Percentiles rank a stretch among this genome's conserved stretches.
Conservation (phyloP, 1,140 invertebrate genomes). For the Gryllus bimaculatus region DNA sequence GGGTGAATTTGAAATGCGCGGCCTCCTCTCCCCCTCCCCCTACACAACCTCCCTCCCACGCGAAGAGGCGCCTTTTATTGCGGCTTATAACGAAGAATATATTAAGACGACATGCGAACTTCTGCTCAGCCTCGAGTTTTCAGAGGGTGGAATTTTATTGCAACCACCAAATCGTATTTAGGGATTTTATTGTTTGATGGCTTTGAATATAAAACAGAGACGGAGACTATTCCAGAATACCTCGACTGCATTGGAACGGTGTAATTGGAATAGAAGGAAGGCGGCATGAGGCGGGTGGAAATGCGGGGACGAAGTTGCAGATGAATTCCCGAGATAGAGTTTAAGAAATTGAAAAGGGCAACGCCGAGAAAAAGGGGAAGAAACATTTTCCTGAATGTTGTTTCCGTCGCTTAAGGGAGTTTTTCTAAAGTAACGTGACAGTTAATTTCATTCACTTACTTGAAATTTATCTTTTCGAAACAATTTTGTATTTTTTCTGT, state of each 20-base stretch:
- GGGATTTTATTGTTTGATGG: conserved; percentile 4
- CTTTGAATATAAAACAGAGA: neutral
- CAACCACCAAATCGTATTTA: conserved; percentile 4
- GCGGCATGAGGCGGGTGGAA: too few relatives aligned
- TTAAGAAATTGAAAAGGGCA: too few relatives aligned
- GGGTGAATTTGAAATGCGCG: neutral
- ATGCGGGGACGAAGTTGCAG: too few relatives aligned
- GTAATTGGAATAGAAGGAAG: neutral
- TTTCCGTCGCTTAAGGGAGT: too few relatives aligned
- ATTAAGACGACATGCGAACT: neutral
- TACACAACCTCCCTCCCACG: neutral
- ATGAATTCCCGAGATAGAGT: too few relatives aligned
- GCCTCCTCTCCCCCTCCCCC: too few relatives aligned
- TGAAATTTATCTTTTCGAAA: too few relatives aligned
- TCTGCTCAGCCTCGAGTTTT: neutral
- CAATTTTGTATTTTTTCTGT: too few relatives aligned
- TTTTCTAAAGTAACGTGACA: too few relatives aligned
- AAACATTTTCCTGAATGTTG: too few relatives aligned
- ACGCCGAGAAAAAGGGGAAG: too few relatives aligned
- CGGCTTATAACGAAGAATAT: neutral
- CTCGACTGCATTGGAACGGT: neutral
- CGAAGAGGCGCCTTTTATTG: neutral
- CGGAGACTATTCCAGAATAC: neutral
- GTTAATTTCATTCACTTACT: too few relatives aligned
- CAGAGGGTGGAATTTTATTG: neutral